A percentile compares a stretch with the other conserved stretches of the same genome.
Evolutionary conservation across 2,797 vertebrate species (phyloP).

Genomic region (Tokudaia muenninki): DNA sequence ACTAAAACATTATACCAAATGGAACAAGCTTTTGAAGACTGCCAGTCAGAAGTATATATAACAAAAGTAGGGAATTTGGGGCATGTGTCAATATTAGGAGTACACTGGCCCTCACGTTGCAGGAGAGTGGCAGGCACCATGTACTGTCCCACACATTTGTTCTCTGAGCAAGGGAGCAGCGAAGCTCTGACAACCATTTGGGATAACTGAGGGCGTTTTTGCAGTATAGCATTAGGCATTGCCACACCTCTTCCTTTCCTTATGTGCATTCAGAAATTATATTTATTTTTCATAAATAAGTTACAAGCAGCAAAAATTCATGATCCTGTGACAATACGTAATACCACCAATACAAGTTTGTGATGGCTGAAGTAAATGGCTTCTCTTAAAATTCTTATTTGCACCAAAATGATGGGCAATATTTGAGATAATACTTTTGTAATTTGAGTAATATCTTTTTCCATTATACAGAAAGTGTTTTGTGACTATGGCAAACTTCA

Average conservation of each 20-base stretch:
- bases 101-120: conserved; percentile 24
- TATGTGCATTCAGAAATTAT: conserved; percentile 65
- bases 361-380: conserved; percentile 73
- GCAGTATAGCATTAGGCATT: conserved; percentile 76
- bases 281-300: conserved; percentile 66
- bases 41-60: conserved; percentile 64
- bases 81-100: conserved; percentile 9
- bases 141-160: not conserved
- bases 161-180: conserved; percentile 38
- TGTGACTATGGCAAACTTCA: conserved; percentile 51
- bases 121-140: not conserved
- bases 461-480: conserved; percentile 61
- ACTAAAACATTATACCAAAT: conserved; percentile 82
- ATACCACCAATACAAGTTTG: conserved; percentile 71
- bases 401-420: conserved; percentile 72
- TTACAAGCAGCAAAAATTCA: conserved; percentile 67
- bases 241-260: conserved; percentile 69
- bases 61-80: conserved; percentile 61
- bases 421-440: conserved; percentile 70
- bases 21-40: conserved; percentile 79
- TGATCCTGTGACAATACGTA: conserved; percentile 74
- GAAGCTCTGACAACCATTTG: conserved; percentile 75
- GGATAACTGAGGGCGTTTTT: conserved; percentile 79
- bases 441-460: conserved; percentile 77
- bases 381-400: conserved; percentile 76